Conservation (phyloP, 1,140 invertebrate species). For the Ceratina japonica region DNA sequence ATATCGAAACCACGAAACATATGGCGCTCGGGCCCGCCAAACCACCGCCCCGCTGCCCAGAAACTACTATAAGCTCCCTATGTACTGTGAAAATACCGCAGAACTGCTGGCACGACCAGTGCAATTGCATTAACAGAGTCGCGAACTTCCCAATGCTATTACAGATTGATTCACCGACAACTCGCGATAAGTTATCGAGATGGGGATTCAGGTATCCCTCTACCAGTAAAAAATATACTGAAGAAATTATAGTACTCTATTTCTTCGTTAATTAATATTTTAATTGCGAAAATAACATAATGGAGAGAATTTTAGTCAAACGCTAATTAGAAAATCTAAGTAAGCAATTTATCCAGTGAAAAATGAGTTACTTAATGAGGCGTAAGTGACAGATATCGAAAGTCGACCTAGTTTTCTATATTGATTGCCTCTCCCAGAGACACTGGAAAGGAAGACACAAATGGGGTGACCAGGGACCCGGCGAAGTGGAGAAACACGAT, state of each 20-base stretch:
- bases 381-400: background rate
- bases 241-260: background rate
- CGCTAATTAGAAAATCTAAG: no score
- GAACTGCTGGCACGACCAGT: background rate
- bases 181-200: background rate
- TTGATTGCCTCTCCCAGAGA: conserved; percentile 38
- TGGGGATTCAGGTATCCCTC: background rate
- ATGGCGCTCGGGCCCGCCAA: conserved; percentile 41
- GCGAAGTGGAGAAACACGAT: conserved; percentile 45
- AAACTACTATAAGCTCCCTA: background rate
- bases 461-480: conserved; percentile 1
- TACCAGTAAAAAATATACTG: background rate
- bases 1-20: conserved; percentile 44
- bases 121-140: conserved; percentile 19
- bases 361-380: background rate
- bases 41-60: conserved; percentile 6
- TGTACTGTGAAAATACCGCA: background rate
- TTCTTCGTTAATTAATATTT: no score
- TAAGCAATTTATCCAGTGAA: no score
- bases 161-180: background rate
- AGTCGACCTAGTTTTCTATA: conserved; percentile 39
- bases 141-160: background rate
- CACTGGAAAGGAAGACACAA: conserved; percentile 30
- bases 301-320: no score
- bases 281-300: no score